Conservation (phyloP, 2,888 invertebrate genomes). For the Cryptophagus acutangulus region DNA sequence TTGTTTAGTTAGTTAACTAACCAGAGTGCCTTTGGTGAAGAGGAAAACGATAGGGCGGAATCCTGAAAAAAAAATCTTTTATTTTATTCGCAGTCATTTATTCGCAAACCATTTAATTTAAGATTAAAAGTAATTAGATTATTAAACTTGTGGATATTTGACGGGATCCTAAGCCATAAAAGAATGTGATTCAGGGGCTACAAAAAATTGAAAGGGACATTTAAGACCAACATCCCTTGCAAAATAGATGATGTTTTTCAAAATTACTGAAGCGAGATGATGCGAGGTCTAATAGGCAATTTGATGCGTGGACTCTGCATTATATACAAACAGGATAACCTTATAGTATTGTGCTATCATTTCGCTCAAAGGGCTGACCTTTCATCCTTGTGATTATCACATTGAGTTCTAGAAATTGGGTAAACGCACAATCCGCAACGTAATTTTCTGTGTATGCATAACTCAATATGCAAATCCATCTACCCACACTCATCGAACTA, state of each 20-base stretch:
- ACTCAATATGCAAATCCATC: too few species aligned
- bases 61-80: neutral
- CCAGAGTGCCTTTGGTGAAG: too few species aligned
- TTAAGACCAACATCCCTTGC: neutral
- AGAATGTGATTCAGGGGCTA: neutral
- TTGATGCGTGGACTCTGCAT: conserved; percentile 1
- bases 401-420: too few species aligned
- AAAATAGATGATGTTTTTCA: conserved; percentile 1
- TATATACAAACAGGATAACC: conserved; percentile 1
- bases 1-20: neutral
- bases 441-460: too few species aligned
- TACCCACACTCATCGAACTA: too few species aligned
- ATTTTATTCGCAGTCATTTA: neutral
- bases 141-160: neutral
- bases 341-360: too few species aligned
- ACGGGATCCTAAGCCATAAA: too few species aligned
- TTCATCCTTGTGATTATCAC: too few species aligned
- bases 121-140: neutral
- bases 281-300: conserved; percentile 1
- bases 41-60: neutral
- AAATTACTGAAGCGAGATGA: conserved; percentile 1
- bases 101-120: neutral
- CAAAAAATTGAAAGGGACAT: neutral
- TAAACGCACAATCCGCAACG: too few species aligned
- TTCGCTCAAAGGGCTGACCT: neutral